Evolutionary conservation across 1,140 invertebrate species (phyloP).

Genomic region (Sycobia sp.): DNA sequence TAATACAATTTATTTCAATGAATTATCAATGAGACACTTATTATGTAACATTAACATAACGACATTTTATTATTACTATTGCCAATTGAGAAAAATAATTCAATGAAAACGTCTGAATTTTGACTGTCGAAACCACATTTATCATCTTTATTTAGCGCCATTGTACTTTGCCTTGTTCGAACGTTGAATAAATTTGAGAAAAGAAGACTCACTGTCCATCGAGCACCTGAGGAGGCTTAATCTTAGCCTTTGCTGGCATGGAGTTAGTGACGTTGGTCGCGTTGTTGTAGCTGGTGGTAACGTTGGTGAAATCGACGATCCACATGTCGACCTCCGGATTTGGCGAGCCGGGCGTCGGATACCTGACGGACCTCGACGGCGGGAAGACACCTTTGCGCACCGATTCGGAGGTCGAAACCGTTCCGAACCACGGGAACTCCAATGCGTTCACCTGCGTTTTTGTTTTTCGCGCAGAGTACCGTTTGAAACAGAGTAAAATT

Average conservation of each 20-base stretch:
- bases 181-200: too few relatives aligned
- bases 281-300: constrained; percentile 47
- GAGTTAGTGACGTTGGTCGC: constrained; percentile 37
- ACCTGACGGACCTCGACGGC: constrained; percentile 75
- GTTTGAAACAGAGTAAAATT: too few relatives aligned
- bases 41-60: too few relatives aligned
- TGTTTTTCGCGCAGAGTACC: too few relatives aligned
- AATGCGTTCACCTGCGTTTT: constrained; percentile 45
- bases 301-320: constrained; percentile 77
- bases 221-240: constrained; percentile 72
- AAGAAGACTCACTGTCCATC: constrained; percentile 70
- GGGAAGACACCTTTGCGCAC: constrained; percentile 66
- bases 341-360: constrained; percentile 82
- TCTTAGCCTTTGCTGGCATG: constrained; percentile 63
- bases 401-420: constrained; percentile 38
- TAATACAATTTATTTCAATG: too few relatives aligned
- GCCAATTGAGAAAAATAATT: too few relatives aligned
- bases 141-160: too few relatives aligned
- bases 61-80: too few relatives aligned
- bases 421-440: constrained; percentile 76
- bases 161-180: too few relatives aligned
- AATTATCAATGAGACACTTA: too few relatives aligned
- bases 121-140: too few relatives aligned
- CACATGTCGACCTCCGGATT: constrained; percentile 83
- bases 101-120: too few relatives aligned